Conservation (phyloP, 2,888 invertebrate genomes). For the Scaptomyza cyrtandrae region DNA sequence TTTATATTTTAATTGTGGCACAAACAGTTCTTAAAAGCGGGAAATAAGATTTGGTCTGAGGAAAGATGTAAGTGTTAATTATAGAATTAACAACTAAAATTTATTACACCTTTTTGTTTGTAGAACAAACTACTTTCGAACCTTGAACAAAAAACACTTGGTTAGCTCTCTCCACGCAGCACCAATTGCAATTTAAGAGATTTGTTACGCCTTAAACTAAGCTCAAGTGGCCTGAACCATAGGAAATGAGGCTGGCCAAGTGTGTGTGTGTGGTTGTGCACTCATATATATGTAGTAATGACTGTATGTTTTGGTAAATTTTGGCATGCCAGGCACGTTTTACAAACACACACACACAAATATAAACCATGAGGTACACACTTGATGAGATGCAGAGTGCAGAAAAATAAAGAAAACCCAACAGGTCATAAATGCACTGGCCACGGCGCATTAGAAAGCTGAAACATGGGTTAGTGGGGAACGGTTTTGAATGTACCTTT, state of each 20-base stretch:
- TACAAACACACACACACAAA: conserved; percentile 29
- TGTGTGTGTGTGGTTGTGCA: conserved; percentile 22
- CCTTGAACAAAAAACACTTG: conserved; percentile 43
- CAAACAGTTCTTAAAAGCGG: too few species aligned
- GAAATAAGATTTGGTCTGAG: background rate
- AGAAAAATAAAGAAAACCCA: conserved; percentile 54
- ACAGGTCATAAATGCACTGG: conserved; percentile 61
- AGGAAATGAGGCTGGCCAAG: conserved; percentile 31
- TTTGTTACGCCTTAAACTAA: conserved; percentile 47
- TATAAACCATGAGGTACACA: conserved; percentile 14
- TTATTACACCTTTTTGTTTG: background rate
- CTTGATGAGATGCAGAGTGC: conserved; percentile 66
- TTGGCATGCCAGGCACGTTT: conserved; percentile 76
- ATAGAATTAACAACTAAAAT: background rate
- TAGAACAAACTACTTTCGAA: conserved; percentile 34
- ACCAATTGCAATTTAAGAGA: conserved; percentile 44
- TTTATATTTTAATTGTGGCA: background rate
- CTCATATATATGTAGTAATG: conserved; percentile 50
- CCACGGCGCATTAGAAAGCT: conserved; percentile 58
- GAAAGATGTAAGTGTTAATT: background rate
- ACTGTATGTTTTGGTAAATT: conserved; percentile 45
- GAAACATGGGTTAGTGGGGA: conserved; percentile 36
- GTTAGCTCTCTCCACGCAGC: conserved; percentile 46
- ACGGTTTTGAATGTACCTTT: conserved; percentile 51
- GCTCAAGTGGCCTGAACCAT: conserved; percentile 38